Conservation (phyloP, 2,888 invertebrate genomes). For the Acronicta alni region DNA sequence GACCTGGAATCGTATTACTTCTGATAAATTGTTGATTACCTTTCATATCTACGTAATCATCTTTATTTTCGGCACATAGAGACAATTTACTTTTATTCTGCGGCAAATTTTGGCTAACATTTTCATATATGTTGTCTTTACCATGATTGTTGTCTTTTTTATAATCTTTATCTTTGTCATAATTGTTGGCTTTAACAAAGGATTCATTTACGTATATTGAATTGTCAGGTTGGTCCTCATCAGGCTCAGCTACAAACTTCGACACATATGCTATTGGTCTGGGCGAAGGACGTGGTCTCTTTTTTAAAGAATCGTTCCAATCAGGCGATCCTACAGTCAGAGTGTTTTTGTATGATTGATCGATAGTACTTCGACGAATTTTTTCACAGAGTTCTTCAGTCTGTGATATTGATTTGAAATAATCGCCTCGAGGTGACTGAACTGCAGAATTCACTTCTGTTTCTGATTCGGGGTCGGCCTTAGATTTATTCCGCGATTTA, state of each 20-base stretch:
- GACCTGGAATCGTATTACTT: slow-evolving; percentile 22
- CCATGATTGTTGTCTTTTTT: background rate
- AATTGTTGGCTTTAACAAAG: slow-evolving; percentile 9
- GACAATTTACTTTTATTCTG: slow-evolving; percentile 67
- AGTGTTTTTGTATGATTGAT: slow-evolving; percentile 10
- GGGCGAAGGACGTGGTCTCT: slow-evolving; percentile 60
- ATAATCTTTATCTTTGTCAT: background rate
- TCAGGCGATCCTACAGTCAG: background rate
- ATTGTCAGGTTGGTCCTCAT: slow-evolving; percentile 30
- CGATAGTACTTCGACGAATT: slow-evolving; percentile 37
- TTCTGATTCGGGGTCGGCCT: slow-evolving; percentile 34
- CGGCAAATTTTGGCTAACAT: slow-evolving; percentile 59
- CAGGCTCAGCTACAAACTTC: slow-evolving; percentile 16
- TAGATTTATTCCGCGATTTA: slow-evolving; percentile 29
- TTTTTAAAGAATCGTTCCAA: slow-evolving; percentile 45
- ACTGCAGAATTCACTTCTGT: slow-evolving; percentile 18
- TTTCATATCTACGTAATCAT: slow-evolving; percentile 34
- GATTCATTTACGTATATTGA: slow-evolving; percentile 39
- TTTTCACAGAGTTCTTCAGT: slow-evolving; percentile 19
- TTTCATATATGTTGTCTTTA: slow-evolving; percentile 37
- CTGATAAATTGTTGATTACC: slow-evolving; percentile 20
- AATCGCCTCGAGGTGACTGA: slow-evolving; percentile 2
- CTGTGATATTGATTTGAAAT: slow-evolving; percentile 8
- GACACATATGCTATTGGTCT: slow-evolving; percentile 50
- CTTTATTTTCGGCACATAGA: background rate